Evolutionary conservation across 2,888 invertebrate genomes (phyloP), one percentile per base, ranked within the genome.

Genomic region (Pterostichus niger): DNA sequence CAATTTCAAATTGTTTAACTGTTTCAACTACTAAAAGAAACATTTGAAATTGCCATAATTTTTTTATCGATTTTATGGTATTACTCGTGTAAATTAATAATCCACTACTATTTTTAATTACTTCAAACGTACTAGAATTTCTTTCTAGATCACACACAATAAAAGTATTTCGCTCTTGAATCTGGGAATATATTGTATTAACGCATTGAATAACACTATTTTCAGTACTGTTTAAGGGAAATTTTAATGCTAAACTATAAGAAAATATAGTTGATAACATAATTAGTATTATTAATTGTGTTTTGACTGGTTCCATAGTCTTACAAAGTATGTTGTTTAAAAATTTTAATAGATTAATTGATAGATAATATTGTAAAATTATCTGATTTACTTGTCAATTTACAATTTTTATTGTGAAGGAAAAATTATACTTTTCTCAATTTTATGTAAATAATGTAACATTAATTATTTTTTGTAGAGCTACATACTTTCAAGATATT

Each of bases 1-100:
- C 11, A 6, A 24, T 5, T 35, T 73, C 44, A 56, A 59, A 54
- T 40, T 73, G 49, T 24, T 71, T 24, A 89, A 93, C 9, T 87
- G 91, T 83, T 90, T 89, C 0, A 87, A 93, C 2, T 86, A 90
- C 61, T 91, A 93, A 84, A 88, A 93, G 11, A 86, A 92, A 7
- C 87, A 88, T 0, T 90, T 90, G 59, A 90, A 89, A 85, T 87
- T 90, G 46, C 15, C 46, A 40, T 10, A 71, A 44, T 46, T 17
- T 17, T 17, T 46, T 71, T 0, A 17, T 15, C 7, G 40, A 71
- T n/a, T 46, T 44, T 9, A 24, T 24, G 9, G 44, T 49, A 10
- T 46, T 49, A 13, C 15, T 71, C 17, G 52, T 54, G n/a, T 13
- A 54, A 4, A 77, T 77, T 54, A 40, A 52, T 33, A 77, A 0